Percentiles rank a stretch among this genome's conserved stretches.
Conservation (phyloP, 2,113 vertebrate genomes). For the Micromys minutus region DNA sequence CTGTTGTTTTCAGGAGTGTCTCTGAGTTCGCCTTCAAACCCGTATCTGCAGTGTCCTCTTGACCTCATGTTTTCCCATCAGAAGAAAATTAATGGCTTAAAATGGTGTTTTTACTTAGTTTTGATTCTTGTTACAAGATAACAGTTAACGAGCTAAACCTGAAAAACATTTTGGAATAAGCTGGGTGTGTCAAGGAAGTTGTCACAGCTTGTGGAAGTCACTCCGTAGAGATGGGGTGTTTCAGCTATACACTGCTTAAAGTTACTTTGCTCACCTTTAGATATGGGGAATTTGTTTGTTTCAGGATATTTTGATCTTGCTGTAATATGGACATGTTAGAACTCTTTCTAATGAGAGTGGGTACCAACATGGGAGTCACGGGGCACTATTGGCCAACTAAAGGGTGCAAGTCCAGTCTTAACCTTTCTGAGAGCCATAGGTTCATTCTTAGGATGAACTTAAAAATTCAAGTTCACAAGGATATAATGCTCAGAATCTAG, state of each 20-base stretch:
- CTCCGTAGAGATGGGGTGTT: not conserved
- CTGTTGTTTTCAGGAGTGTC: conserved; percentile 62
- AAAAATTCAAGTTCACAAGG: too few species aligned
- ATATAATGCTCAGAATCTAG: not conserved
- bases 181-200: accelerated
- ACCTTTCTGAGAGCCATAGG: too few species aligned
- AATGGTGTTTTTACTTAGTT: not conserved
- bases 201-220: not conserved
- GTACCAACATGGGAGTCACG: accelerated
- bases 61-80: conserved; percentile 18
- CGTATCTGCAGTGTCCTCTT: conserved; percentile 9
- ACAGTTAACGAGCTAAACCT: not conserved
- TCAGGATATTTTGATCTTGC: not conserved
- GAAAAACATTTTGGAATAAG: too few species aligned
- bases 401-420: accelerated
- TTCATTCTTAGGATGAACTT: not conserved
- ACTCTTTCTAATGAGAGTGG: not conserved
- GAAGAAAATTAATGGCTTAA: not conserved
- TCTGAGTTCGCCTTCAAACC: conserved; percentile 35
- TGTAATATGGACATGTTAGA: not conserved
- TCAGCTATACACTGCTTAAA: not conserved
- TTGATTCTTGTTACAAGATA: not conserved
- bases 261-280: not conserved
- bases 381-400: accelerated
- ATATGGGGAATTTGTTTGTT: not conserved